These are phyloP conservation scores for Pheosia tremula DNA, from an alignment of 2,888 invertebrate species.

Conservation along the genomic window DNA sequence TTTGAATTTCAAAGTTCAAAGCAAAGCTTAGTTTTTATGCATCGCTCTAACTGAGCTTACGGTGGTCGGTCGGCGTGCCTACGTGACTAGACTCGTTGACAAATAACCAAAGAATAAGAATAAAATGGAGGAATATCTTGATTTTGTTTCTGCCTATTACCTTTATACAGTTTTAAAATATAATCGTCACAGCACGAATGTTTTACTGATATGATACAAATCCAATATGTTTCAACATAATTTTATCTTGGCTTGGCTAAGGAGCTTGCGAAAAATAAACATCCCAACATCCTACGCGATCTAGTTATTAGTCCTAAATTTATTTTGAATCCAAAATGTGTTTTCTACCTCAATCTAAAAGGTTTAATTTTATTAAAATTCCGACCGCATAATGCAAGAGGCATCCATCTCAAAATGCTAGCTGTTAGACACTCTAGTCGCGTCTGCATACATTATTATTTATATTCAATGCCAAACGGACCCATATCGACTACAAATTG, in stretches of 20 bases:
- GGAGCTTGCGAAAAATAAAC: too few species aligned
- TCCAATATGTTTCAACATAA: too few species aligned
- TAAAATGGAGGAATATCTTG: conserved; percentile 13
- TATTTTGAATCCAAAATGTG: not conserved
- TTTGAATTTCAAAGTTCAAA: conserved; percentile 82
- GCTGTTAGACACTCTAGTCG: conserved; percentile 8
- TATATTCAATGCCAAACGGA: conserved; percentile 60
- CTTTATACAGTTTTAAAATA: too few species aligned
- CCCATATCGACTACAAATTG: conserved; percentile 83
- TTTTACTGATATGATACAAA: too few species aligned
- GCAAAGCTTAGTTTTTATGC: conserved; percentile 81
- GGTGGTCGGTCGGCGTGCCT: conserved; percentile 66
- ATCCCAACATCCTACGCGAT: too few species aligned
- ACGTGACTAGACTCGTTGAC: conserved; percentile 76
- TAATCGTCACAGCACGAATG: too few species aligned
- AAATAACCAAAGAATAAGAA: conserved; percentile 54
- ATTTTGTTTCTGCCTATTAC: not conserved
- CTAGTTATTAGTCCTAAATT: not conserved
- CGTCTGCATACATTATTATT: conserved; percentile 37
- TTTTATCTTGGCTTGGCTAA: too few species aligned
- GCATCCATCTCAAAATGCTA: conserved; percentile 4
- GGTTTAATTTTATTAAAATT: not conserved
- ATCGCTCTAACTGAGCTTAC: conserved; percentile 81
- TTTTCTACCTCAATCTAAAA: not conserved
- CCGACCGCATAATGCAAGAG: not conserved